These are phyloP conservation scores for Hydrozoanthus tunicans DNA, from an alignment of 64 coral and sea anemone species.

Conservation along the genomic window DNA sequence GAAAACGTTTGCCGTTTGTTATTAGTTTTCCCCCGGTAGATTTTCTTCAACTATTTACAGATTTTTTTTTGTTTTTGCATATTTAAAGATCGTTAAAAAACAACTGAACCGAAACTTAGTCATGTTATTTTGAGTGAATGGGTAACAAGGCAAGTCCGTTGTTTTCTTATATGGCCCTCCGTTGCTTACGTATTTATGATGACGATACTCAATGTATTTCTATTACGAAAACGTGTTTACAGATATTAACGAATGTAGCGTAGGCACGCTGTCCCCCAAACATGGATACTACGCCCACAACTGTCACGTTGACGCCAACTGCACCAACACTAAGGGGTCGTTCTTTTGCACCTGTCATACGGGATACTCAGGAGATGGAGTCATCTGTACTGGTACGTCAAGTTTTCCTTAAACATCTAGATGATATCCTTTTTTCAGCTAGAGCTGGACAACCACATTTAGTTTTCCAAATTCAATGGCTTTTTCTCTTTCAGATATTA, in stretches of 20 bases:
- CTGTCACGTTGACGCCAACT: slow-evolving; percentile 65
- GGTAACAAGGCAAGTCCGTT: no score
- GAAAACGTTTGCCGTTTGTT: no score
- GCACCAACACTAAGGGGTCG: slow-evolving; percentile 68
- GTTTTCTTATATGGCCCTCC: no score
- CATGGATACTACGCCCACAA: slow-evolving; percentile 51
- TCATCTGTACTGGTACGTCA: slow-evolving; percentile 48
- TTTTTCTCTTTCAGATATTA: slow-evolving; percentile 39
- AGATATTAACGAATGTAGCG: slow-evolving; percentile 55
- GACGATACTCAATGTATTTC: neutral
- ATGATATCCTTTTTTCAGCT: neutral
- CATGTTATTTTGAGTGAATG: no score
- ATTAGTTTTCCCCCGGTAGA: no score
- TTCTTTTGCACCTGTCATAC: slow-evolving; percentile 65
- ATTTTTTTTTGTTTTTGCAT: no score
- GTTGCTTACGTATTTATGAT: no score
- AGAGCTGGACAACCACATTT: neutral
- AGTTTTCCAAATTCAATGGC: neutral
- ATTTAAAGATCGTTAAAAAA: no score
- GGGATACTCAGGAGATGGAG: slow-evolving; percentile 70
- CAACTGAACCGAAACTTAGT: no score
- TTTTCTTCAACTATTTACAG: no score
- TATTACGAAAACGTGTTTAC: neutral
- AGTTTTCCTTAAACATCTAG: neutral
- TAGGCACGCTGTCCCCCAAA: neutral